Evolutionary conservation across 2,888 invertebrate species (phyloP).

Genomic region (Cremastobaeus sp.): DNA sequence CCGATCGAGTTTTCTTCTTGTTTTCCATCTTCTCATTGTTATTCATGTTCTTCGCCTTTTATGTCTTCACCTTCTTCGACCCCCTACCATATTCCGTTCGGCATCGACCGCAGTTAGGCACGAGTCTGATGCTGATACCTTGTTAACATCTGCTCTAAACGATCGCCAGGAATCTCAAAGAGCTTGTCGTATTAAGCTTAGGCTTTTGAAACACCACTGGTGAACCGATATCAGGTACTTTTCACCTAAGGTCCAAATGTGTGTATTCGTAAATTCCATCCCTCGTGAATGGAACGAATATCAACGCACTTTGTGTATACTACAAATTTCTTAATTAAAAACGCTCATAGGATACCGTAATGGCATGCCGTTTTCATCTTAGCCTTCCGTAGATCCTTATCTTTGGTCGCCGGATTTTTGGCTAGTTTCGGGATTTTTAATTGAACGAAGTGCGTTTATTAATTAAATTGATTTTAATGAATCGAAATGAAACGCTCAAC

Average conservation of each 20-base stretch:
- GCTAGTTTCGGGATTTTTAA: slow-evolving; percentile 25
- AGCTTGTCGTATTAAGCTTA: slow-evolving; percentile 74
- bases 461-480: slow-evolving; percentile 29
- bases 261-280: slow-evolving; percentile 34
- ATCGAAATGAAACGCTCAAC: no score
- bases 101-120: slow-evolving; percentile 69
- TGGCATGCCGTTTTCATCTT: slow-evolving; percentile 6
- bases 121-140: slow-evolving; percentile 75
- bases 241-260: slow-evolving; percentile 28
- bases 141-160: slow-evolving; percentile 76
- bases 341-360: slow-evolving; percentile 26
- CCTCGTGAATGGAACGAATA: slow-evolving; percentile 29
- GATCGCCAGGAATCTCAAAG: slow-evolving; percentile 76
- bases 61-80: slow-evolving; percentile 60
- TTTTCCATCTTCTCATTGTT: slow-evolving; percentile 65
- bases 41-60: slow-evolving; percentile 60
- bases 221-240: slow-evolving; percentile 55
- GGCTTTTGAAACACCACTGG: slow-evolving; percentile 54
- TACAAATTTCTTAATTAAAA: slow-evolving; percentile 56
- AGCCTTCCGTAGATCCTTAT: slow-evolving; percentile 15
- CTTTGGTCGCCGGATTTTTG: slow-evolving; percentile 15
- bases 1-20: slow-evolving; percentile 57
- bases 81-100: slow-evolving; percentile 59
- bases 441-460: slow-evolving; percentile 33
- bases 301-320: slow-evolving; percentile 29